These are phyloP conservation scores for Nemurella pictetii DNA, from an alignment of 2,888 invertebrate species.

Conservation along the genomic window DNA sequence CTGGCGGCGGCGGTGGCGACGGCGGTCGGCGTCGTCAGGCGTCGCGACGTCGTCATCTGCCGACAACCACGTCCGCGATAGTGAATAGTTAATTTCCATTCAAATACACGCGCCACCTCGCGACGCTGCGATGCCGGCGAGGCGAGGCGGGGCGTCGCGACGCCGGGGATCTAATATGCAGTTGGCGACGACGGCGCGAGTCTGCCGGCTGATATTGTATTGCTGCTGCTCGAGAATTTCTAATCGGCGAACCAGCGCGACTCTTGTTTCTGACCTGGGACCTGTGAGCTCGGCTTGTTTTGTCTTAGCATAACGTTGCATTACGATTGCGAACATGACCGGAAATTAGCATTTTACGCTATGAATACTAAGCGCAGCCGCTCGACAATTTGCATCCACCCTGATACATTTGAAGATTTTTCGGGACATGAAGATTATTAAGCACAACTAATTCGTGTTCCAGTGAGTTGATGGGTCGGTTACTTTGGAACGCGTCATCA, in stretches of 20 bases:
- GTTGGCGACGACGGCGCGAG: not conserved
- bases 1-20: not conserved
- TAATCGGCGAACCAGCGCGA: not conserved
- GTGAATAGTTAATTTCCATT: constrained; percentile 51
- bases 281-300: not conserved
- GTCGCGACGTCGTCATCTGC: constrained; percentile 38
- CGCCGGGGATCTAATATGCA: constrained; percentile 34
- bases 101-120: constrained; percentile 43
- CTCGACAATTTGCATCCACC: no score
- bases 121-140: not conserved
- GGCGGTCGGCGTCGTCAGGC: constrained; percentile 15
- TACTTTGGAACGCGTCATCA: no score
- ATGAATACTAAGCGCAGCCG: not conserved
- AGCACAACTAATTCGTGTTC: no score
- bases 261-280: not conserved
- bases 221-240: not conserved
- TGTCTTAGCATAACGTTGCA: not conserved
- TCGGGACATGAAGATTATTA: no score
- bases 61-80: constrained; percentile 40
- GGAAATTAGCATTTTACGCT: not conserved
- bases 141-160: not conserved
- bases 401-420: no score
- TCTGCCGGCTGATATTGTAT: not conserved
- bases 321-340: not conserved
- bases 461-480: no score